Conservation (phyloP, 2,888 invertebrate genomes). For the Willowsia nigromaculata region DNA sequence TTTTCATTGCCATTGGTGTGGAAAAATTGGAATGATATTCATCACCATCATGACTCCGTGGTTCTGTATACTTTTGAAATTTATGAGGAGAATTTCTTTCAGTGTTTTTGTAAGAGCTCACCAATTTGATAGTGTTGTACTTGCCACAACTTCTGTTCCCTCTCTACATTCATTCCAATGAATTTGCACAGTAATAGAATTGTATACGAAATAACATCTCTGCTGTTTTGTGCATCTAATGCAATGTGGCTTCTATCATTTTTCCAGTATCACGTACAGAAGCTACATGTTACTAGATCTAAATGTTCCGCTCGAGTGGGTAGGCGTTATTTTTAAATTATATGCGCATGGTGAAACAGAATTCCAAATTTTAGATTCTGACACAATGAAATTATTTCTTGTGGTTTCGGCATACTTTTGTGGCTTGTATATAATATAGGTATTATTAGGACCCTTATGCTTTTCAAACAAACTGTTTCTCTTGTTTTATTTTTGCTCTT, state of each 20-base stretch:
- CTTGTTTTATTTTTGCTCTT: no score
- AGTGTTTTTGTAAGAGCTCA: background rate
- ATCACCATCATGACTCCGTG: no score
- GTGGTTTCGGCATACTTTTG: background rate
- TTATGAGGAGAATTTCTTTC: background rate
- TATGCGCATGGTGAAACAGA: background rate
- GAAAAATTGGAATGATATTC: slow-evolving; percentile 17
- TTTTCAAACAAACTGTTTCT: no score
- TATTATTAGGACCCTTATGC: no score
- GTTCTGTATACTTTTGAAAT: slow-evolving; percentile 11
- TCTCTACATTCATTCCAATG: background rate
- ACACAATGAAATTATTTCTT: background rate
- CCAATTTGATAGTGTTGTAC: background rate
- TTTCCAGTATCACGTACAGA: background rate
- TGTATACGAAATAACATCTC: background rate
- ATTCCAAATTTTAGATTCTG: background rate
- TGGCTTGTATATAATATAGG: background rate
- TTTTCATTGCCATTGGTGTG: background rate
- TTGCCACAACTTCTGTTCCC: background rate
- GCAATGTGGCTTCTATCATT: background rate
- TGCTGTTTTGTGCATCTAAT: background rate
- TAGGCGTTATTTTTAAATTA: background rate
- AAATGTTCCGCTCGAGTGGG: background rate
- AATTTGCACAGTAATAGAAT: slow-evolving; percentile 27
- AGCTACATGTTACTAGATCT: no score